Conservation (phyloP, 2,888 invertebrate species). For the Liopterus haemorrhoidalis region DNA sequence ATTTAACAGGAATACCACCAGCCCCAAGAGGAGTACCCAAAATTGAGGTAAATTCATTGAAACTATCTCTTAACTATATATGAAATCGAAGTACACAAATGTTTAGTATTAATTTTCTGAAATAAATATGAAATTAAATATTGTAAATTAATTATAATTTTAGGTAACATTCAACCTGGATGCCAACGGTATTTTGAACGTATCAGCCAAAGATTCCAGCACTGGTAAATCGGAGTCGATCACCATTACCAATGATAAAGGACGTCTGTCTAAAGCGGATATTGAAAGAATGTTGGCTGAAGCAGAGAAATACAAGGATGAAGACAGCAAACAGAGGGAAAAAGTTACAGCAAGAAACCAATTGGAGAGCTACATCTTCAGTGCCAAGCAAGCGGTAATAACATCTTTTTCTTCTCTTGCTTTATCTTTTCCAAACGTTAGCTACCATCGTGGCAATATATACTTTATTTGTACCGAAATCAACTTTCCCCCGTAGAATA, state of each 20-base stretch:
- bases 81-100: too few relatives aligned
- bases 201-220: constrained; percentile 69
- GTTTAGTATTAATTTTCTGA: too few relatives aligned
- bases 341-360: constrained; percentile 67
- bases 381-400: constrained; percentile 56
- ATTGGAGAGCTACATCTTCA: constrained; percentile 70
- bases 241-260: constrained; percentile 82
- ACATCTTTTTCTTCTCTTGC: constrained; percentile 42
- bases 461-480: too few relatives aligned
- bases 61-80: too few relatives aligned
- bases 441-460: too few relatives aligned
- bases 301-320: constrained; percentile 70
- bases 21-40: constrained; percentile 76
- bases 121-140: constrained; percentile 19
- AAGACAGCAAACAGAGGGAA: constrained; percentile 66
- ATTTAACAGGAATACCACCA: constrained; percentile 75
- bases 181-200: constrained; percentile 82
- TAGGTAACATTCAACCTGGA: constrained; percentile 85
- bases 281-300: constrained; percentile 80
- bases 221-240: constrained; percentile 76
- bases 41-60: constrained; percentile 56
- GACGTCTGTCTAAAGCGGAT: constrained; percentile 76
- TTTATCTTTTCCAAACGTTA: too few relatives aligned
- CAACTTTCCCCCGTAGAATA: too few relatives aligned
- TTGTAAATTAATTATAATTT: too few relatives aligned